Evolutionary conservation across 2,888 invertebrate species (phyloP).

Genomic region (Temnothorax rugatulus): DNA sequence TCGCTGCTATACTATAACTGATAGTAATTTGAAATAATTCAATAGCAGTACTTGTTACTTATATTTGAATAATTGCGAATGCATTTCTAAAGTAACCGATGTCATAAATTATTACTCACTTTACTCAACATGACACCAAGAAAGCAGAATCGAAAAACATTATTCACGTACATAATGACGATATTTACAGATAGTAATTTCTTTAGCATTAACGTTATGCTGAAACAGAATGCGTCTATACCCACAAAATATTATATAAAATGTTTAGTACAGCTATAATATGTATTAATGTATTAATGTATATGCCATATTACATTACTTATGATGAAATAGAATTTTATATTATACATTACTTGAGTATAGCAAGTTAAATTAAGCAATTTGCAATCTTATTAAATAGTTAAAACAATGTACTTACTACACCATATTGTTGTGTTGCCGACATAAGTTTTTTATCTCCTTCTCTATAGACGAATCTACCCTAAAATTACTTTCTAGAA

Average conservation of each 20-base stretch:
- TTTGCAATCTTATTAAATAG: not conserved
- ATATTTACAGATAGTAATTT: slow-evolving; percentile 68
- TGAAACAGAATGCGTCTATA: slow-evolving; percentile 36
- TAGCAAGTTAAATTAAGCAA: not conserved
- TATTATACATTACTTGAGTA: not conserved
- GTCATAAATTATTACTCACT: slow-evolving; percentile 61
- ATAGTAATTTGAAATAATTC: slow-evolving; percentile 3
- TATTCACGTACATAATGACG: slow-evolving; percentile 67
- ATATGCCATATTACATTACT: not conserved
- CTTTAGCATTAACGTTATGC: slow-evolving; percentile 58
- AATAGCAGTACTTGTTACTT: not conserved
- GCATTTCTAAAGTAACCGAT: not conserved
- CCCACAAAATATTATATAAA: not conserved
- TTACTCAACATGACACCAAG: slow-evolving; percentile 66
- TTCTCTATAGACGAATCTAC: not conserved
- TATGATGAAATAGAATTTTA: not conserved
- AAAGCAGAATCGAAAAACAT: slow-evolving; percentile 74
- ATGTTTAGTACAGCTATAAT: not conserved
- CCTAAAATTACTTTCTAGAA: not conserved
- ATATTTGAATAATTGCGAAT: not conserved
- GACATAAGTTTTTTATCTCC: slow-evolving; percentile 4
- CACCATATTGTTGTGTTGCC: not conserved
- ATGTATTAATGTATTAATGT: not conserved
- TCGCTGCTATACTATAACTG: slow-evolving; percentile 4
- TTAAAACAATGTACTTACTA: not conserved